These are phyloP conservation scores for Papilio protenor DNA, from an alignment of 2,888 invertebrate genomes.

Conservation along the genomic window DNA sequence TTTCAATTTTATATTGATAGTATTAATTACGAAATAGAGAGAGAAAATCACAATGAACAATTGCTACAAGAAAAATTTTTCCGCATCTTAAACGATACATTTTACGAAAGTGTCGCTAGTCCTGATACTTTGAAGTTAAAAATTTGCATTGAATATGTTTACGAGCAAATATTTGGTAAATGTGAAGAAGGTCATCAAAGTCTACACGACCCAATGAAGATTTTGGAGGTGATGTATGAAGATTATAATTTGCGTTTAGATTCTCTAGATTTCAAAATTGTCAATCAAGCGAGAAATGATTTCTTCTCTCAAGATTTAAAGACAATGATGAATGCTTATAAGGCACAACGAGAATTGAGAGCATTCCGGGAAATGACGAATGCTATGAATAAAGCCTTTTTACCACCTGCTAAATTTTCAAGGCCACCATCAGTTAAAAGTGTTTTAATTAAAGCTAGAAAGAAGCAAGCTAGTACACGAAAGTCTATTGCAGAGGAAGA, in stretches of 20 bases:
- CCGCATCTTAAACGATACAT: constrained; percentile 70
- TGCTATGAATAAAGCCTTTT: constrained; percentile 78
- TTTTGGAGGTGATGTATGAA: constrained; percentile 78
- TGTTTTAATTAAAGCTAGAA: constrained; percentile 69
- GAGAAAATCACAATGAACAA: constrained; percentile 71
- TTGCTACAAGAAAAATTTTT: constrained; percentile 76
- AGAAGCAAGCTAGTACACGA: constrained; percentile 55
- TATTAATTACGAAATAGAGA: constrained; percentile 66
- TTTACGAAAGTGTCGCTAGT: constrained; percentile 76
- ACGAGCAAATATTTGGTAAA: constrained; percentile 77
- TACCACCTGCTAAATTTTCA: constrained; percentile 66
- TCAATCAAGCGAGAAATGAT: constrained; percentile 73
- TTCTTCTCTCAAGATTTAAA: constrained; percentile 77
- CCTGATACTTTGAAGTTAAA: constrained; percentile 71
- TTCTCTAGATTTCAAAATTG: constrained; percentile 74
- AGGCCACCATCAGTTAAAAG: constrained; percentile 66
- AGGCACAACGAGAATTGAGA: constrained; percentile 72
- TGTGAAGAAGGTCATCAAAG: constrained; percentile 78
- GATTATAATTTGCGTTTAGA: constrained; percentile 75
- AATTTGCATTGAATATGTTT: constrained; percentile 79
- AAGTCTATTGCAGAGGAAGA: constrained; percentile 55
- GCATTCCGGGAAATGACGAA: constrained; percentile 77
- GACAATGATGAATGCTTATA: constrained; percentile 74
- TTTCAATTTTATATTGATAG: constrained; percentile 76
- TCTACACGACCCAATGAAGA: constrained; percentile 77